A percentile compares a stretch with the other conserved stretches of the same genome.
Conservation (phyloP, 2,113 vertebrate species). For the Ia io region DNA sequence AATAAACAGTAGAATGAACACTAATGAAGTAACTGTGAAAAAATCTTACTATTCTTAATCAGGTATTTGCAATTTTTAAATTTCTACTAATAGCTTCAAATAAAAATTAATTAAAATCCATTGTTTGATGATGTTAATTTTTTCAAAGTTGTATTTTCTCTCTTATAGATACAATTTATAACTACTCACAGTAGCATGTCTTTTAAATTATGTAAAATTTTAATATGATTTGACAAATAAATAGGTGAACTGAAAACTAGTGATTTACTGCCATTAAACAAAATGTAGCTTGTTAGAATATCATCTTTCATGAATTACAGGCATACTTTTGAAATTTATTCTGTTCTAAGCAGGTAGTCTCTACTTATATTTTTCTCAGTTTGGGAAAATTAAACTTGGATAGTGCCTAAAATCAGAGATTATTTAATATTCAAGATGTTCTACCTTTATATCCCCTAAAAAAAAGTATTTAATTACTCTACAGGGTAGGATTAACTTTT, state of each 20-base stretch:
- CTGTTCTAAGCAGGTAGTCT: neutral
- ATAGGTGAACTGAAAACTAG: conserved; percentile 19
- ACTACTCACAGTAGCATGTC: conserved; percentile 25
- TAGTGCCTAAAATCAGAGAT: neutral
- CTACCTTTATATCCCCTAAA: neutral
- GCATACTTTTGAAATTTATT: neutral
- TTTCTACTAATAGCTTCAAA: conserved; percentile 41
- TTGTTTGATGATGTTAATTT: neutral
- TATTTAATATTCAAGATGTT: neutral
- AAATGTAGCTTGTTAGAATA: neutral
- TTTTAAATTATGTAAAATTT: conserved; percentile 46
- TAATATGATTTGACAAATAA: conserved; percentile 22
- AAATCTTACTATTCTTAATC: neutral
- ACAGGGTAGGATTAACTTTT: neutral
- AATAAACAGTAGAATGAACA: neutral
- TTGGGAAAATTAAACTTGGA: neutral
- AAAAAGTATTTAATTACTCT: neutral
- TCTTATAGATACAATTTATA: conserved; percentile 42
- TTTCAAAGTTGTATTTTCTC: conserved; percentile 21
- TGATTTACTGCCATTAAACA: conserved; percentile 29
- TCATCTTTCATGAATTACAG: neutral
- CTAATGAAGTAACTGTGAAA: neutral
- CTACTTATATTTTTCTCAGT: neutral
- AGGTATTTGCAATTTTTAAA: conserved; percentile 27
- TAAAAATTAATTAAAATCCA: conserved; percentile 48